These are phyloP conservation scores for Apeira syringaria DNA, from an alignment of 2,888 invertebrate species.

Conservation along the genomic window DNA sequence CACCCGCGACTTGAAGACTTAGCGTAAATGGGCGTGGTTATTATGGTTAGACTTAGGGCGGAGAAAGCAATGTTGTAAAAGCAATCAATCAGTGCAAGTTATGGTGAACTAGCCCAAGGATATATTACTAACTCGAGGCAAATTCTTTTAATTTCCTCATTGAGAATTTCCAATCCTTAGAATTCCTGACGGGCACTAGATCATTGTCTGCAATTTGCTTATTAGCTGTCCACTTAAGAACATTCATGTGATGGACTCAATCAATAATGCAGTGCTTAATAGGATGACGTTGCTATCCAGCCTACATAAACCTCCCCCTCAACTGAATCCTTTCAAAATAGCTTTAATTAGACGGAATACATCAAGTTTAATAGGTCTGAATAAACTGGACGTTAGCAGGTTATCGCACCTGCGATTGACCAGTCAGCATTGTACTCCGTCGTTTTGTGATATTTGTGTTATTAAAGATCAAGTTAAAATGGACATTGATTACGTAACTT, in stretches of 20 bases:
- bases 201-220: background rate
- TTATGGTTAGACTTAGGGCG: too few species aligned
- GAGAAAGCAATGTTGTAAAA: too few species aligned
- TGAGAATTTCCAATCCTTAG: too few species aligned
- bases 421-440: background rate
- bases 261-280: conserved; percentile 57
- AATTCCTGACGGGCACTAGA: background rate
- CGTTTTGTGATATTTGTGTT: background rate
- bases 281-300: conserved; percentile 30
- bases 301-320: background rate
- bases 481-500: background rate
- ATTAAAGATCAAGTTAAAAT: background rate
- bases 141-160: too few species aligned
- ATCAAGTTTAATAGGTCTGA: conserved; percentile 12
- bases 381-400: conserved; percentile 6
- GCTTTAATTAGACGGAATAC: background rate
- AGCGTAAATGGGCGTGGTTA: too few species aligned
- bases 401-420: conserved; percentile 1
- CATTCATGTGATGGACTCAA: conserved; percentile 6
- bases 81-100: too few species aligned
- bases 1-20: too few species aligned
- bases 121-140: too few species aligned
- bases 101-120: too few species aligned
- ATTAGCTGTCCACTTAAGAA: background rate
- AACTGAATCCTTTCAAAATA: background rate